These are phyloP conservation scores for Ciona savignyi DNA, from an alignment of 23 tunicate species.

Conservation along the genomic window DNA sequence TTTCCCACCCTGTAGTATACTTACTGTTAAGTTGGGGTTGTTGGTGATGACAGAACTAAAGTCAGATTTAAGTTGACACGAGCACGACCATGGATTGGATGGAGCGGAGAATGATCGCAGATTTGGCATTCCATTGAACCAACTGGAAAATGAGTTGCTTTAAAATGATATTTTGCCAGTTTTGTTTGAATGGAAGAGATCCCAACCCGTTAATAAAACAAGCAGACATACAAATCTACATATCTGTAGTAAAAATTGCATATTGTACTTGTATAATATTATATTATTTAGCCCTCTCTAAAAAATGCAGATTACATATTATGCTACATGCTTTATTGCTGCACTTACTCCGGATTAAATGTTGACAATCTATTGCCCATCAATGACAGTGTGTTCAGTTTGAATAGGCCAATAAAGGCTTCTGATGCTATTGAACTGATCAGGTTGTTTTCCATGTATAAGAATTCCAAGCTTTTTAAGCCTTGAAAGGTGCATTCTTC, in stretches of 20 bases:
- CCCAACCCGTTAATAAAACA: too few relatives aligned
- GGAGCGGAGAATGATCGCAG: constrained; percentile 1
- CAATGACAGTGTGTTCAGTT: constrained; percentile 1
- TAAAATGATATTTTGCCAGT: too few relatives aligned
- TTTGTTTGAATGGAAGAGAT: too few relatives aligned
- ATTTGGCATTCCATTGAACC: constrained; percentile 26
- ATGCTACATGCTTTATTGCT: too few relatives aligned
- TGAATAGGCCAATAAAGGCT: constrained; percentile 16
- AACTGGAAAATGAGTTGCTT: too few relatives aligned
- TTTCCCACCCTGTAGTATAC: background rate
- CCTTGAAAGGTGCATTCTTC: constrained; percentile 26
- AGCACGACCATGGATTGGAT: constrained; percentile 35
- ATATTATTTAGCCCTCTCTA: too few relatives aligned
- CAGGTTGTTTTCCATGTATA: constrained; percentile 19
- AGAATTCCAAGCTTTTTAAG: constrained; percentile 9
- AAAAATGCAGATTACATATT: too few relatives aligned
- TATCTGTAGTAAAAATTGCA: too few relatives aligned
- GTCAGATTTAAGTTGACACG: constrained; percentile 12
- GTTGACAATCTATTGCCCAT: constrained; percentile 15
- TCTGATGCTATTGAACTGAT: constrained; percentile 6
- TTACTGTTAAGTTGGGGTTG: constrained; percentile 9
- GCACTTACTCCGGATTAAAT: constrained; percentile 10
- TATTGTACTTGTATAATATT: too few relatives aligned
- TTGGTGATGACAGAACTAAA: background rate
- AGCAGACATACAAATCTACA: too few relatives aligned